These are phyloP conservation scores for Dendrocincla fuliginosa DNA, from an alignment of 2,797 vertebrate species.

Conservation along the genomic window DNA sequence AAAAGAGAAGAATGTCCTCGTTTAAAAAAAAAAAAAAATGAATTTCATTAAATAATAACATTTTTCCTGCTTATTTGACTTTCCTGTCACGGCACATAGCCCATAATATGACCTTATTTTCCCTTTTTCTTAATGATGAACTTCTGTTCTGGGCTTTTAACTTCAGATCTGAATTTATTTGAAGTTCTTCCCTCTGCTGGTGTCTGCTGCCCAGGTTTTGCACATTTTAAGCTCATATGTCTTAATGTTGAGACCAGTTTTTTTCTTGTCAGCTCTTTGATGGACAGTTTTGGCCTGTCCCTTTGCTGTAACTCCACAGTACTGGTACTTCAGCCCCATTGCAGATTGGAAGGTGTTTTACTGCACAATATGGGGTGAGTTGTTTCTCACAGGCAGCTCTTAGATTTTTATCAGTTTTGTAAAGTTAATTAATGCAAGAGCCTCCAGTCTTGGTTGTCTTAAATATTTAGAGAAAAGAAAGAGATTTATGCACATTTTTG, in stretches of 20 bases:
- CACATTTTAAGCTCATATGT: background rate
- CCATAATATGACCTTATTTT: background rate
- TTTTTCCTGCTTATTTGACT: background rate
- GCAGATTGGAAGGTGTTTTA: background rate
- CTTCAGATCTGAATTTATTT: background rate
- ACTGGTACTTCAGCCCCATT: background rate
- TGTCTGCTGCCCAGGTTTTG: background rate
- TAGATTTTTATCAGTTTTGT: background rate
- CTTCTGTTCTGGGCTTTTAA: background rate
- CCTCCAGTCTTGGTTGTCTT: background rate
- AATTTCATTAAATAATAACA: background rate
- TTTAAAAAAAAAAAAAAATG: background rate
- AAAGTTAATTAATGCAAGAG: conserved; percentile 31
- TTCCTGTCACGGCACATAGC: background rate
- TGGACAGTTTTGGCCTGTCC: background rate
- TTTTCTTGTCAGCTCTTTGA: background rate
- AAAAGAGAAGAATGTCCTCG: background rate
- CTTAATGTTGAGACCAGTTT: background rate
- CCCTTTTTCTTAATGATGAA: background rate
- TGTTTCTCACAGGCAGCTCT: background rate
- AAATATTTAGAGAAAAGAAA: conserved; percentile 19
- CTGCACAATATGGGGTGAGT: background rate
- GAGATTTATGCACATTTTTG: background rate
- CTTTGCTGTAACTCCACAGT: background rate
- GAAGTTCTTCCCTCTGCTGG: background rate